Conservation (phyloP, 2,888 invertebrate genomes). For the Criorhina ranunculi region DNA sequence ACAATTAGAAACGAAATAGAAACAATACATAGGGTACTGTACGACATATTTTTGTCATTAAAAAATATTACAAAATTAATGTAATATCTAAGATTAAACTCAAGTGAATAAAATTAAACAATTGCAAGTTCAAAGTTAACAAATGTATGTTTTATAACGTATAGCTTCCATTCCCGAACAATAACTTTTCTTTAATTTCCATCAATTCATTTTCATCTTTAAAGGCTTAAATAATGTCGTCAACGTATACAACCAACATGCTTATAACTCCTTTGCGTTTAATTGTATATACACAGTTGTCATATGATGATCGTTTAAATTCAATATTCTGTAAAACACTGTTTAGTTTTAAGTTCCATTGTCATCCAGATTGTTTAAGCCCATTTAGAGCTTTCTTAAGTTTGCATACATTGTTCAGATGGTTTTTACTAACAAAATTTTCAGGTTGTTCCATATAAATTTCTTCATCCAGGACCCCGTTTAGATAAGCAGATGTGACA, state of each 20-base stretch:
- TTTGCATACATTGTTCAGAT: conserved; percentile 6
- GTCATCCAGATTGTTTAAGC: conserved; percentile 29
- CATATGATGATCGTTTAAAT: background rate
- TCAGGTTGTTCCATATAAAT: no score
- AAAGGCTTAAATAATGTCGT: conserved; percentile 21
- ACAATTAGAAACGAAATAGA: no score
- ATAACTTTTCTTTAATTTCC: conserved; percentile 8
- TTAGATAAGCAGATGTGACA: conserved; percentile 13
- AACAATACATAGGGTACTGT: no score
- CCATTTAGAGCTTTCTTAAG: conserved; percentile 17
- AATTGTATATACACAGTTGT: background rate
- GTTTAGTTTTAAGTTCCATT: conserved; percentile 32
- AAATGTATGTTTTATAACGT: no score
- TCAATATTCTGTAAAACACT: conserved; percentile 12
- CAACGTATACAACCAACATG: conserved; percentile 2
- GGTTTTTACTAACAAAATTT: conserved; percentile 1
- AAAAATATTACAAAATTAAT: no score
- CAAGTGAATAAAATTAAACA: no score
- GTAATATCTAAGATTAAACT: no score
- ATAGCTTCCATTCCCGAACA: no score
- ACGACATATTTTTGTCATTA: no score
- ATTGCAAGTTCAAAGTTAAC: no score
- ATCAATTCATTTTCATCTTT: conserved; percentile 2
- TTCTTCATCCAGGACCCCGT: background rate
- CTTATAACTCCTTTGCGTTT: background rate